These are phyloP conservation scores for Hemistola chrysoprasaria DNA, from an alignment of 2,888 invertebrate species.

Conservation along the genomic window DNA sequence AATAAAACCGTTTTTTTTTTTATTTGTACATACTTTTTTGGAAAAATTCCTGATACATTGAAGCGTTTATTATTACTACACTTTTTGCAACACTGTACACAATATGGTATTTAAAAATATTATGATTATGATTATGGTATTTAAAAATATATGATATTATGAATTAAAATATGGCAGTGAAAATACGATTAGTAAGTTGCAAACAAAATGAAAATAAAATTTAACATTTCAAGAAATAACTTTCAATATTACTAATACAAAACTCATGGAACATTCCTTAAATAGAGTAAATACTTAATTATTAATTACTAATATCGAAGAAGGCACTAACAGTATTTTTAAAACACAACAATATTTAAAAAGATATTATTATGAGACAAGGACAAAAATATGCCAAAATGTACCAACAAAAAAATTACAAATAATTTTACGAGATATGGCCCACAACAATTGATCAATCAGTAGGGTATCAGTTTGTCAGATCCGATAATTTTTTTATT, in stretches of 20 bases:
- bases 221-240: conserved; percentile 7
- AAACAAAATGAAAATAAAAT: conserved; percentile 30
- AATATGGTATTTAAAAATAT: no score
- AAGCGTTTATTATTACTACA: no score
- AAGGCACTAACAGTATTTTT: conserved; percentile 44
- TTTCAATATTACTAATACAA: conserved; percentile 26
- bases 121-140: no score
- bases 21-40: no score
- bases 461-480: no score
- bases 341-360: conserved; percentile 35
- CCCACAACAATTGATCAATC: no score
- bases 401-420: no score
- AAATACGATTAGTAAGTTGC: conserved; percentile 17
- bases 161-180: conserved; percentile 30
- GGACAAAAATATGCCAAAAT: conserved; percentile 9
- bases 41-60: no score
- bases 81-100: no score
- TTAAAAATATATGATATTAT: conserved; percentile 23
- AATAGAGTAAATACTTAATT: conserved; percentile 34
- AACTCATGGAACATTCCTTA: conserved; percentile 48
- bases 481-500: no score
- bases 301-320: conserved; percentile 35
- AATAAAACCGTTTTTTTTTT: no score
- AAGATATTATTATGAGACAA: conserved; percentile 37
- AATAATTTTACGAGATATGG: no score